phyloP scores from a whole-genome alignment of 2,888 invertebrate species.

The Yponomeuta evonymella region DNA sequence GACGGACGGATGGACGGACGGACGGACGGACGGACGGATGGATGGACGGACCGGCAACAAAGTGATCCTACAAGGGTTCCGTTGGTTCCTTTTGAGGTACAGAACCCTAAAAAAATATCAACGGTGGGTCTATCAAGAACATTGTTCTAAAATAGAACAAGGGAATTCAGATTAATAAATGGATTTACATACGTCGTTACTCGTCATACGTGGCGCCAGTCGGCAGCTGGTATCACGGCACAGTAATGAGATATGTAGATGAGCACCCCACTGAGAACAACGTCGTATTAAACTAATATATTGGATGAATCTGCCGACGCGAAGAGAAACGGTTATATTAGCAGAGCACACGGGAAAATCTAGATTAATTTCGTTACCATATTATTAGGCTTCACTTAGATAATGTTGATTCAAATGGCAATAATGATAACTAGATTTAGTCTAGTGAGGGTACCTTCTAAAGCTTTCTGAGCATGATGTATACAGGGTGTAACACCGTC shows the following conservation, averaged over 20 bases:
- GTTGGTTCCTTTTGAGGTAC: too few relatives aligned
- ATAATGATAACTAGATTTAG: not conserved
- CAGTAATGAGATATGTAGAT: slow-evolving; percentile 54
- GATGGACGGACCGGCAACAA: too few relatives aligned
- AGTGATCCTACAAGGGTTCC: too few relatives aligned
- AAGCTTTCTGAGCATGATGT: too few relatives aligned
- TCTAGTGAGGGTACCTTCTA: too few relatives aligned
- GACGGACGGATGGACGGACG: too few relatives aligned
- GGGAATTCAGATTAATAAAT: not conserved
- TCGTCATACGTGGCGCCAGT: slow-evolving; percentile 1
- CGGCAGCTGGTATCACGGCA: slow-evolving; percentile 30
- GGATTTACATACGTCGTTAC: not conserved
- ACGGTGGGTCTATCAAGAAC: too few relatives aligned
- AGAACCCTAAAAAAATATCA: too few relatives aligned
- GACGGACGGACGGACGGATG: too few relatives aligned
- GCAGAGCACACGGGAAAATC: slow-evolving; percentile 6
- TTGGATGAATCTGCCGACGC: slow-evolving; percentile 38
- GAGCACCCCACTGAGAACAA: slow-evolving; percentile 49
- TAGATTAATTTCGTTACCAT: not conserved
- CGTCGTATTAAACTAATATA: slow-evolving; percentile 45
- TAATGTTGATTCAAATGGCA: not conserved
- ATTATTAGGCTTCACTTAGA: not conserved
- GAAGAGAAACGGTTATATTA: slow-evolving; percentile 24
- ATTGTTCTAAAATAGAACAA: too few relatives aligned
- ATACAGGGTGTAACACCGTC: too few relatives aligned